phyloP scores from a whole-genome alignment of 2,888 invertebrate genomes.

The Drosophila hawaiiensis region DNA sequence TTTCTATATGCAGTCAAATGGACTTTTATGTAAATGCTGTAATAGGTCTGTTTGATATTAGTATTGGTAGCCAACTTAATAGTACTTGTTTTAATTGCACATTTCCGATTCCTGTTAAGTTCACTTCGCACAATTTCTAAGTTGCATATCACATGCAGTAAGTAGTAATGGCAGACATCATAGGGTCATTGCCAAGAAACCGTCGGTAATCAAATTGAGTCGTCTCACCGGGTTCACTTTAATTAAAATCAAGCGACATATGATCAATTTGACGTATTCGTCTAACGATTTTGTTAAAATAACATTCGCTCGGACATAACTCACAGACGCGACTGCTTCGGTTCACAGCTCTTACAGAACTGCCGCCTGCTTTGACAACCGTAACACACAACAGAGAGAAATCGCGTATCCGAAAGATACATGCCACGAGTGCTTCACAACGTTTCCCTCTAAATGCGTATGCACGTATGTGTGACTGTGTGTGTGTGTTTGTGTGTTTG shows the following conservation, averaged over 20 bases:
- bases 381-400: constrained; percentile 38
- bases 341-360: constrained; percentile 69
- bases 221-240: constrained; percentile 6
- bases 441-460: constrained; percentile 12
- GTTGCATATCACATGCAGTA: background rate
- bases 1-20: constrained; percentile 7
- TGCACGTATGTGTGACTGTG: background rate
- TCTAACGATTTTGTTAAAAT: constrained; percentile 29
- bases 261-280: constrained; percentile 46
- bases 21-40: constrained; percentile 2
- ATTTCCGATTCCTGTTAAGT: background rate
- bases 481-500: constrained; percentile 20
- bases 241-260: constrained; percentile 12
- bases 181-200: background rate
- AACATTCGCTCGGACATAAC: constrained; percentile 13
- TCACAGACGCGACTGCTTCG: constrained; percentile 66
- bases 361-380: constrained; percentile 58
- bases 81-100: background rate
- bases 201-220: constrained; percentile 1
- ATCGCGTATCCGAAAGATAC: constrained; percentile 50
- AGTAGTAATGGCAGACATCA: background rate
- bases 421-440: constrained; percentile 47
- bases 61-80: background rate
- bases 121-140: background rate
- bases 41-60: background rate